Evolutionary conservation across 2,888 invertebrate genomes (phyloP), one percentile per base, ranked within the genome.

Genomic region (Blomia tropicalis): DNA sequence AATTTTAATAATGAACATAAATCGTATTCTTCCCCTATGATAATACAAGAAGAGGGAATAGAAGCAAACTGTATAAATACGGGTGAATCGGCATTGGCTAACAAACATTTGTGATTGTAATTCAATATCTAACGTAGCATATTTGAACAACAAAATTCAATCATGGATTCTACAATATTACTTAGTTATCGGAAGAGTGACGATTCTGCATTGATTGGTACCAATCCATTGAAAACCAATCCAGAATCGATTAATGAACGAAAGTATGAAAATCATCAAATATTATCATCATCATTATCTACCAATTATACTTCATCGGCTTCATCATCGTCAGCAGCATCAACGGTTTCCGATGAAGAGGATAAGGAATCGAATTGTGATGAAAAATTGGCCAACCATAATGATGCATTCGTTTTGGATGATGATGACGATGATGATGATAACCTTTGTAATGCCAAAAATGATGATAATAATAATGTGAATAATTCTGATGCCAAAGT

Each of bases 261-360:
- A 14, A 3, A 19, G 11, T 29, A 2, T 5, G 29, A 56, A 2
- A 25, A 19, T 14, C n/a, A 23, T 19, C 56, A 56, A n/a, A 27
- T 56, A 31, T 36, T 56, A 25, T 56, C 56, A n/a, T 56, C 56
- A 32, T 56, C 56, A 22, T 14, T 56, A 2, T 56, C 56, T 11
- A 56, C 56, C 56, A 56, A 27, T 36, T 56, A 56, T 25, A 30
- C 56, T 2, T 56, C 56, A 22, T 56, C 56, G 11, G 14, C 47
- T 11, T 56, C 56, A n/a, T 27, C 25, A n/a, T 56, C 25, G 11
- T 56, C 56, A 4, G 25, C 29, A 31, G 25, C 56, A 19, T 56
- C 56, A 19, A 23, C 56, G n/a, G 2, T 11, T 19, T 56, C 51
- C 51, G 51, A 47, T 7, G 51, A 47, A 27, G 51, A 47, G 51